Evolutionary conservation across 1,140 invertebrate genomes (phyloP).

Genomic region (Neodiprion virginianus): DNA sequence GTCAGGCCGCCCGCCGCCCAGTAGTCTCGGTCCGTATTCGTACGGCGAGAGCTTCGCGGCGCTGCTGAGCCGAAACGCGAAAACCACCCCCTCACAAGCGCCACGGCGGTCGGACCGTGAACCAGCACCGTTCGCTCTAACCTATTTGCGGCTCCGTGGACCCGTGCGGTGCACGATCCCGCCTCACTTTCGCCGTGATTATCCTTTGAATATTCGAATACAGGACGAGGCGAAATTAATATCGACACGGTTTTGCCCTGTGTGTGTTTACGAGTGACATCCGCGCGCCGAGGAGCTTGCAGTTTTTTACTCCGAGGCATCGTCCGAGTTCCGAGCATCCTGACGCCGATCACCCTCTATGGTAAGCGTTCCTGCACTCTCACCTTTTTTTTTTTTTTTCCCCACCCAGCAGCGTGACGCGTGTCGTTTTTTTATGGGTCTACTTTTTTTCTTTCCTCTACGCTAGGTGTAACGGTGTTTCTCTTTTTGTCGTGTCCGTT

Average conservation of each 20-base stretch:
- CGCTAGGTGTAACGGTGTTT: too few species aligned
- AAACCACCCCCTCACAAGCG: conserved; percentile 3
- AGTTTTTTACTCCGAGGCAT: too few species aligned
- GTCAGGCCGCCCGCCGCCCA: background rate
- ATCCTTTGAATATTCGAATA: background rate
- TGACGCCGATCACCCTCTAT: background rate
- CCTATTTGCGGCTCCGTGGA: background rate
- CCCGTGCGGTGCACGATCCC: background rate
- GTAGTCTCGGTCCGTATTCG: background rate
- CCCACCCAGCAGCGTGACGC: too few species aligned
- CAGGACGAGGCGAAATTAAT: background rate
- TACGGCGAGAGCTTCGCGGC: background rate
- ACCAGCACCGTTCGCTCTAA: background rate
- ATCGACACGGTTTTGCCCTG: background rate
- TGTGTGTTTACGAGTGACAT: background rate
- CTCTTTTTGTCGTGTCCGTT: too few species aligned
- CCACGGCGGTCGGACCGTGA: background rate
- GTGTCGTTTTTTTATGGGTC: too few species aligned
- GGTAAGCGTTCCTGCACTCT: background rate
- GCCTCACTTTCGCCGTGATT: background rate
- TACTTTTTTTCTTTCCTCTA: too few species aligned
- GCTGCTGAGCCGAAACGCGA: conserved; percentile 1
- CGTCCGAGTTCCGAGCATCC: background rate
- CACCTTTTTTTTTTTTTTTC: too few species aligned
- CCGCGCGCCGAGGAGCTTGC: background rate